Evolutionary conservation across 2,113 vertebrate genomes (phyloP), one percentile per base, ranked within the genome.

Genomic region (Heteronetta atricapilla): DNA sequence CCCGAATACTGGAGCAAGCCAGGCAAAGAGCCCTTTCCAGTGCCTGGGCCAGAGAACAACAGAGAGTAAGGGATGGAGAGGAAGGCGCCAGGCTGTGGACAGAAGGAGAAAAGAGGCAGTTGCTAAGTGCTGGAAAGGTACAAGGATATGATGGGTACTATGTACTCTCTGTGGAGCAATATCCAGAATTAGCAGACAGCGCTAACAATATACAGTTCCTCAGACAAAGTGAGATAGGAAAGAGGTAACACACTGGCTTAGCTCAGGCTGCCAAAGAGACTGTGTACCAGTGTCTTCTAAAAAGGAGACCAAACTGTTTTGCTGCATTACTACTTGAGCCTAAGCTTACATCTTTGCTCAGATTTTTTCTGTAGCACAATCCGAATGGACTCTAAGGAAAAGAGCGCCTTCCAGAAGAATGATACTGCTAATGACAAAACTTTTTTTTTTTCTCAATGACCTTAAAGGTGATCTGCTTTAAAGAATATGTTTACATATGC

Each of bases 401-500:
- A 81, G 93, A 94, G 98, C 98, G 97, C 98, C 98, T 98, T 98
- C 97, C 91, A 52, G 98, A 98, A 98, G 94, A 97, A 96, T 74
- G 93, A 96, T 93, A 98, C 98, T 98, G 97, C 97, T 97, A 80
- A 93, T 97, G 97, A 97, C 93, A 97, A 97, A 95, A 97, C 97
- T 96, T 98, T 91, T 74, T 79, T 40, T 40, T 93, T 96, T 97
- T 98, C 98, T 98, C 98, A 98, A 98, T 98, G 98, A 99, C 98
- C 98, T 98, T 98, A 98, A 98, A 98, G 98, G 96, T 98, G 98
- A 98, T 98, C 97, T 98, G 98, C 98, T 98, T 99, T 98, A 98
- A 98, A 98, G 98, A 99, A 99, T 99, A 99, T 99, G 99, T 99
- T 99, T 99, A 99, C 99, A 99, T 99, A 98, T 98, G 99, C 98